Percentiles rank a stretch among this genome's conserved stretches.
Evolutionary conservation across 1,140 invertebrate species (phyloP).

Genomic region (Ceratitis capitata): DNA sequence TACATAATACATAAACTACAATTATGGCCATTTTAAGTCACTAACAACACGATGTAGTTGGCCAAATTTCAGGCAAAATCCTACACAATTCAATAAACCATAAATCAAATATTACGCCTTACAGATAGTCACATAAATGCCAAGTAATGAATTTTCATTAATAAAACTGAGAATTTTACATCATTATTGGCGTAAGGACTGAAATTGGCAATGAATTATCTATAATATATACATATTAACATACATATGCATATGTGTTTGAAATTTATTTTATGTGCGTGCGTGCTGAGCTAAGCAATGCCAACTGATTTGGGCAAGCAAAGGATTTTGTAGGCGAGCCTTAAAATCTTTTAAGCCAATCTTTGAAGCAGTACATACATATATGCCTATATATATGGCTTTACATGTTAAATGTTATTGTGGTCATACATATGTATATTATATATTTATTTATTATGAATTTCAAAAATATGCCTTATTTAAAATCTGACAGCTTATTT

Average conservation of each 20-base stretch:
- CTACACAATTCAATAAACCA: background rate
- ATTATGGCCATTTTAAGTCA: background rate
- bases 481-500: background rate
- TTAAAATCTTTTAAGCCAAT: conserved; percentile 12
- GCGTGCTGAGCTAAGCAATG: background rate
- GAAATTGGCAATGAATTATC: background rate
- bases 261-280: too few species aligned
- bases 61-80: background rate
- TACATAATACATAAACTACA: background rate
- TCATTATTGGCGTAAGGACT: background rate
- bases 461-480: background rate
- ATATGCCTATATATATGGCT: background rate
- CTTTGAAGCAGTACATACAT: background rate
- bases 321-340: background rate
- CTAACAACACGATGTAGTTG: too few species aligned
- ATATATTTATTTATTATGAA: background rate
- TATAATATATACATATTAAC: too few species aligned
- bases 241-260: too few species aligned
- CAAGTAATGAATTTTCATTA: conserved; percentile 35
- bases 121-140: conserved; percentile 6
- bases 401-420: too few species aligned
- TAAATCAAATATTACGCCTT: background rate
- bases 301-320: background rate
- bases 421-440: background rate
- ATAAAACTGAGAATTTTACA: conserved; percentile 18